These are phyloP conservation scores for Limosa lapponica DNA, from an alignment of 2,797 vertebrate species.

Conservation along the genomic window DNA sequence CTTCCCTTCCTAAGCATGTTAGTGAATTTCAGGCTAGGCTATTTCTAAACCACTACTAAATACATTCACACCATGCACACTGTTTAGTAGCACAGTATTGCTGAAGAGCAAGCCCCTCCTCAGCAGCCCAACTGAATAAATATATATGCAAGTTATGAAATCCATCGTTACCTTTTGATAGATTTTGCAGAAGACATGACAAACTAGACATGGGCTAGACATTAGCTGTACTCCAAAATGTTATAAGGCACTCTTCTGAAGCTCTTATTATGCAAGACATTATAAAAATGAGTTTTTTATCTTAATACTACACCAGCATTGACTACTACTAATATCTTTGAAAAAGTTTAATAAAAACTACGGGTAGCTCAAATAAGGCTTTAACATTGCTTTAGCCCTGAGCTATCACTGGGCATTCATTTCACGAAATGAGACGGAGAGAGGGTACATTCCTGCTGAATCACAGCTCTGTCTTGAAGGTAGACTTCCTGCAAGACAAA, in stretches of 20 bases:
- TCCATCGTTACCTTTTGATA: neutral
- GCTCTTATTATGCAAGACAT: neutral
- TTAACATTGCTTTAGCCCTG: neutral
- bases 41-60: neutral
- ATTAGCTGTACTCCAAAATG: neutral
- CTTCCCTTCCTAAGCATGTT: fast-evolving
- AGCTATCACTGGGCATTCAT: neutral
- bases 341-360: neutral
- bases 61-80: neutral
- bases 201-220: neutral
- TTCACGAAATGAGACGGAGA: neutral
- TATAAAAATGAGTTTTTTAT: neutral
- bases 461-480: conserved; percentile 36
- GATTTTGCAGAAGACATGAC: neutral
- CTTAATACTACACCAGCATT: neutral
- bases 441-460: conserved; percentile 5
- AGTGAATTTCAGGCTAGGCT: neutral
- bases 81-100: neutral
- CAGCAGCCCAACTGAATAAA: neutral
- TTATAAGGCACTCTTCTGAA: neutral
- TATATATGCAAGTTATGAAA: neutral
- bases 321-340: neutral
- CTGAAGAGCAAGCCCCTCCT: neutral
- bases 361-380: neutral
- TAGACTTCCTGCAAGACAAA: conserved; percentile 5